phyloP scores from a whole-genome alignment of 2,113 vertebrate species.

The Rhineura floridana region DNA sequence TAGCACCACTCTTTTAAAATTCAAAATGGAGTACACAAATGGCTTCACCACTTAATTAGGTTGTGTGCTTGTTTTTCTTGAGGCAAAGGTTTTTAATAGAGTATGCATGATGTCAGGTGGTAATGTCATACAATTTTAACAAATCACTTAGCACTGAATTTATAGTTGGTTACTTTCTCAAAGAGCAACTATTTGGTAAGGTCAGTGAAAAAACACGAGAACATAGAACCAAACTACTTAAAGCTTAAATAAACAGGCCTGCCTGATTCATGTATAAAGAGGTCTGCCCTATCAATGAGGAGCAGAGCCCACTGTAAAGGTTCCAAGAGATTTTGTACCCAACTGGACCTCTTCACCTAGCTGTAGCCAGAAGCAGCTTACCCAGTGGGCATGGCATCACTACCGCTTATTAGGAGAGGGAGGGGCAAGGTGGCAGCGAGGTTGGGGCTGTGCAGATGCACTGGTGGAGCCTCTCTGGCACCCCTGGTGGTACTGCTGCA shows the following conservation, averaged over 20 bases:
- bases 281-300: too few species aligned
- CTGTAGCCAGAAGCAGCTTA: too few species aligned
- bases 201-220: conserved; percentile 38
- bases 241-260: background rate
- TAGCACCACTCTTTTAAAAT: conserved; percentile 59
- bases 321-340: too few species aligned
- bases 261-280: background rate
- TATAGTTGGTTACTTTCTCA: conserved; percentile 43
- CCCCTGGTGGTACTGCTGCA: too few species aligned
- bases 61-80: conserved; percentile 24
- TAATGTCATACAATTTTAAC: conserved; percentile 43
- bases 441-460: too few species aligned
- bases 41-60: conserved; percentile 44
- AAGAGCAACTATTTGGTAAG: conserved; percentile 43
- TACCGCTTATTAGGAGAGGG: too few species aligned
- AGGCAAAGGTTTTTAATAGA: conserved; percentile 14
- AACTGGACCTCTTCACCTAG: too few species aligned
- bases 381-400: too few species aligned
- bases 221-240: conserved; percentile 42
- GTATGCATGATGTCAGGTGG: conserved; percentile 43
- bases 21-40: conserved; percentile 25
- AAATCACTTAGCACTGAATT: conserved; percentile 54
- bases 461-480: too few species aligned
- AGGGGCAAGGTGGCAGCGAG: too few species aligned
- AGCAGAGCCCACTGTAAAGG: too few species aligned